Evolutionary conservation across 2,797 vertebrate genomes (phyloP), one percentile per base, ranked within the genome.

Genomic region (Chelon labrosus): DNA sequence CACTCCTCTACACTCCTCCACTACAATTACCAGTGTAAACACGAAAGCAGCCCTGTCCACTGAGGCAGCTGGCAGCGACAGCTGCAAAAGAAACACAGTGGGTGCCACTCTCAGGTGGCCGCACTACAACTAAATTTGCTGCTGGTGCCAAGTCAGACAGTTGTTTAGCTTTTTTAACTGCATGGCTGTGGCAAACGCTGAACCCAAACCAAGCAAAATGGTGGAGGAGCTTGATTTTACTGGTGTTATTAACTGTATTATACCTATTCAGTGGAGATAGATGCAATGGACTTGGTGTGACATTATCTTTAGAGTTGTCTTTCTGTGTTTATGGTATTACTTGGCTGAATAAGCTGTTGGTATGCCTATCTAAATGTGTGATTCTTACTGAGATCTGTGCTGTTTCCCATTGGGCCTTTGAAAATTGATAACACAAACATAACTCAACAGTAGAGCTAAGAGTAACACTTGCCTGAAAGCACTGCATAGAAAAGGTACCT

Each of bases 31-130:
- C 25, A 27, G 35, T 51, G 44, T 73, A 66, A 63, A 63, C 55
- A 67, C 25, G 14, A 62, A 73, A 16, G 41, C 57, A 47, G 7
- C 58, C n/a, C 39, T 57, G 65, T 68, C 66, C 55, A 39, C 59
- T 68, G 72, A 80, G 55, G 56, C 59, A 79, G 80, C 70, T 76
- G 78, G 58, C 44, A 78, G 79, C 17, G 14, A 70, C 63, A 69
- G 69, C 70, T 74, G 69, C 11, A 17, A 71, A 55, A 73, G 49
- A 52, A 66, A 56, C 41, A 39, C 55, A 22, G 19, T 53, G 50
- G 46, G 22, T 58, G 65, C 53, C 60, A 62, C 60, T 69, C 66
- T 88, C 63, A 75, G 65, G 64, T 57, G 68, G 60, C 69, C 25
- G 19, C 63, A 62, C 47, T 72, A 49, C 31, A 46, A 14, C 62